Conservation (phyloP, 2,888 invertebrate species). For the Nemotelus pantherinus region DNA sequence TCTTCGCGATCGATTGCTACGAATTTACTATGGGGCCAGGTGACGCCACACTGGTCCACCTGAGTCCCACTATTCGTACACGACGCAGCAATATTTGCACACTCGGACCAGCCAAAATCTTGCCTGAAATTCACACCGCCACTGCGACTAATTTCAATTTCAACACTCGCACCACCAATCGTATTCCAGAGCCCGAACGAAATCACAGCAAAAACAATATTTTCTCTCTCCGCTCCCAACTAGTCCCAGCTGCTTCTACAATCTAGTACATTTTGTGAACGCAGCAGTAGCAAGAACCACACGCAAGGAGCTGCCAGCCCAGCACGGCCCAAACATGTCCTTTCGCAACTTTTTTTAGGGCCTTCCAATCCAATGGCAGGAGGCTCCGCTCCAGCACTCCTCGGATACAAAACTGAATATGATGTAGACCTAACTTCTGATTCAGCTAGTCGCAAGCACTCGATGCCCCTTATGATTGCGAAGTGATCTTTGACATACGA, state of each 20-base stretch:
- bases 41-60: background rate
- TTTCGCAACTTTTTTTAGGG: no score
- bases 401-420: no score
- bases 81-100: background rate
- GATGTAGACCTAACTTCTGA: background rate
- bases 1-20: no score
- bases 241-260: background rate
- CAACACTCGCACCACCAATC: conserved; percentile 2
- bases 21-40: background rate
- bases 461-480: background rate
- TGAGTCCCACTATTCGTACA: background rate
- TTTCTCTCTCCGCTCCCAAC: conserved; percentile 1
- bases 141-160: conserved; percentile 2
- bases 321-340: no score
- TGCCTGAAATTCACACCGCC: conserved; percentile 23
- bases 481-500: conserved; percentile 31
- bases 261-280: conserved; percentile 15
- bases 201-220: conserved; percentile 9
- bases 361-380: no score
- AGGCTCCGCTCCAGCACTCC: no score
- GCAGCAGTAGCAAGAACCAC: background rate
- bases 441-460: background rate
- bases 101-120: background rate
- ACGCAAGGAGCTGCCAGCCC: no score
- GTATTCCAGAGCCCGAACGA: background rate